Conservation (phyloP, 23 tunicate genomes). For the Styela clava region DNA sequence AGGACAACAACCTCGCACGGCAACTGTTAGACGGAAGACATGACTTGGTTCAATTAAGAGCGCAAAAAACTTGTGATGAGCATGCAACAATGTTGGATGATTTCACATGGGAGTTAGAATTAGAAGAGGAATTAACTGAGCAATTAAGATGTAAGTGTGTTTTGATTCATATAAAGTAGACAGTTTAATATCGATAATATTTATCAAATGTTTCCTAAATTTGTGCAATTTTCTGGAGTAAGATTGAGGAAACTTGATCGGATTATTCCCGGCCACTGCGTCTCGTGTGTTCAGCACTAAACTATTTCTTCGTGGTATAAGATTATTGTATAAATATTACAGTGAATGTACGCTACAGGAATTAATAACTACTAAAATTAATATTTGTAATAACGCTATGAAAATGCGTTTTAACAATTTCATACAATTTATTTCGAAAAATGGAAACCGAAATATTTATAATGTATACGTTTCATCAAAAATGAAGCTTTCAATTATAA, state of each 20-base stretch:
- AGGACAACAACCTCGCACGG: constrained; percentile 52
- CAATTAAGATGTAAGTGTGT: constrained; percentile 41
- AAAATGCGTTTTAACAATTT: too few relatives aligned
- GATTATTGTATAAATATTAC: too few relatives aligned
- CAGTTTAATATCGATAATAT: background rate
- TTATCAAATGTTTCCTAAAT: too few relatives aligned
- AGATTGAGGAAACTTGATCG: background rate
- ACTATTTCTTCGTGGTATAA: too few relatives aligned
- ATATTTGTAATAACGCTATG: too few relatives aligned
- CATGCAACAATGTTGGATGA: constrained; percentile 65
- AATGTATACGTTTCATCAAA: too few relatives aligned
- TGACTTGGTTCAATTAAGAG: constrained; percentile 31
- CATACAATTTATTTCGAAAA: too few relatives aligned
- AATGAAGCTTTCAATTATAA: too few relatives aligned
- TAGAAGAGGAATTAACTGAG: constrained; percentile 45
- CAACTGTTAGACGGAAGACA: constrained; percentile 46
- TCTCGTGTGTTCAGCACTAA: too few relatives aligned
- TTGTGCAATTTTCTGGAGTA: background rate
- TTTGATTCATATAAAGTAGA: background rate
- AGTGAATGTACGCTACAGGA: too few relatives aligned
- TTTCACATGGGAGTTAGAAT: constrained; percentile 58
- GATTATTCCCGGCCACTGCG: background rate
- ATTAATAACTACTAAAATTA: too few relatives aligned
- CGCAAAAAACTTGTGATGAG: constrained; percentile 41
- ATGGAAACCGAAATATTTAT: too few relatives aligned